Evolutionary conservation across 2,797 vertebrate genomes (phyloP).

Genomic region (Apogon hyalosoma): DNA sequence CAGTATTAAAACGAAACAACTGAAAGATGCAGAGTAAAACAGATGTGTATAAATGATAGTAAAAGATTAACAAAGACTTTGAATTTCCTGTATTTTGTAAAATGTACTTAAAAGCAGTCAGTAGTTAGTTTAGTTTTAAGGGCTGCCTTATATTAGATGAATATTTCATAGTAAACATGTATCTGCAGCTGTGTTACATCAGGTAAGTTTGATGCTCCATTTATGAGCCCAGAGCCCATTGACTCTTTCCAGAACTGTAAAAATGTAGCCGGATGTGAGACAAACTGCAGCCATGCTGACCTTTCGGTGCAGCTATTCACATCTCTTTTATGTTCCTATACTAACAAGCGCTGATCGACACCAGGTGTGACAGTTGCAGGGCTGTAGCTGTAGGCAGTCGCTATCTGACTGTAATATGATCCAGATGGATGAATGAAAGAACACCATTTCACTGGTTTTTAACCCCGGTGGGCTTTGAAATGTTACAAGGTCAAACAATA

Average conservation of each 20-base stretch:
- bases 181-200: too few relatives aligned
- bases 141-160: too few relatives aligned
- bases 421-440: background rate
- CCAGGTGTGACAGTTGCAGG: slow-evolving; percentile 29
- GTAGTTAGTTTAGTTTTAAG: too few relatives aligned
- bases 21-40: too few relatives aligned
- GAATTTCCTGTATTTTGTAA: too few relatives aligned
- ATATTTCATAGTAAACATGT: too few relatives aligned
- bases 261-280: slow-evolving; percentile 9
- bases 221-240: background rate
- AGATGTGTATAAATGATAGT: too few relatives aligned
- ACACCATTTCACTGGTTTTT: background rate
- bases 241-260: background rate
- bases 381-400: slow-evolving; percentile 17
- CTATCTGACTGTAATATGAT: slow-evolving; percentile 1
- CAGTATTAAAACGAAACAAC: too few relatives aligned
- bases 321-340: background rate
- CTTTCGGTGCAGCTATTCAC: slow-evolving; percentile 29
- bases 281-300: slow-evolving; percentile 32
- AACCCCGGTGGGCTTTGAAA: background rate
- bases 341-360: slow-evolving; percentile 43
- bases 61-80: too few relatives aligned
- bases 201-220: too few relatives aligned
- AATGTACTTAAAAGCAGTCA: too few relatives aligned
- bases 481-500: background rate